Base-by-base conservation (phyloP, 2,888 invertebrate species). In the Halictus ligatus region DNA sequence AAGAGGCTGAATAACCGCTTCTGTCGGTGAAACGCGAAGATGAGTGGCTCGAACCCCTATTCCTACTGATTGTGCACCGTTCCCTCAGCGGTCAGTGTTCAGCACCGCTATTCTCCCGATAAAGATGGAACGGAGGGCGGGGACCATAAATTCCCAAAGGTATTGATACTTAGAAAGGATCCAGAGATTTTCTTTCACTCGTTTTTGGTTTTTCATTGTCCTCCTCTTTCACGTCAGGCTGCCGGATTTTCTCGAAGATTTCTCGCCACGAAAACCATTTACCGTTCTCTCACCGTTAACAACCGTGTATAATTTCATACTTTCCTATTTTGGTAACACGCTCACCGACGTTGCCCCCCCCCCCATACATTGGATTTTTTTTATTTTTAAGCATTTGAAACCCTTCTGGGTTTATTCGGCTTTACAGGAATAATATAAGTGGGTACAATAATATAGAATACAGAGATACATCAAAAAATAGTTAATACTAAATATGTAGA, bases 21-120 rank as follows among this genome's bases (percentile, higher is more conserved):
- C 84, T 74, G 73, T 67, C 73, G 73, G 79, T 85, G 79, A 85
- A 85, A 85, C 77, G 79, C 71, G 84, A 84, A 84, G 80, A 84
- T 84, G 79, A 85, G 85, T 85, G 77, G 77, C 80, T 74, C 3
- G 15, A 75, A 58, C 74, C 58, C 69, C 76, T 46, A 69, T 73
- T 83, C 35, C 64, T 73, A 67, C 75, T 80, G 85, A 84, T 84
- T 84, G 85, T 72, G 60, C 84, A n/a, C n/a, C 73, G 73, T 76
- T 73, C 72, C 72, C 13, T 35, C 40, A 18, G 40, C 40, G 69
- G 69, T 25, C 84, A 81, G 75, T 46, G 71, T 3, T 40, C 50
- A 25, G 18, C 35, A 35, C 1, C 46, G 54, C 75, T 64, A 71
- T 71, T 29, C 46, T 21, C 48, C 25, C 48, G 58, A 48, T 48